Percentiles rank a stretch among this genome's conserved stretches.
Conservation (phyloP, 2,888 invertebrate genomes). For the Amphipyra berbera region DNA sequence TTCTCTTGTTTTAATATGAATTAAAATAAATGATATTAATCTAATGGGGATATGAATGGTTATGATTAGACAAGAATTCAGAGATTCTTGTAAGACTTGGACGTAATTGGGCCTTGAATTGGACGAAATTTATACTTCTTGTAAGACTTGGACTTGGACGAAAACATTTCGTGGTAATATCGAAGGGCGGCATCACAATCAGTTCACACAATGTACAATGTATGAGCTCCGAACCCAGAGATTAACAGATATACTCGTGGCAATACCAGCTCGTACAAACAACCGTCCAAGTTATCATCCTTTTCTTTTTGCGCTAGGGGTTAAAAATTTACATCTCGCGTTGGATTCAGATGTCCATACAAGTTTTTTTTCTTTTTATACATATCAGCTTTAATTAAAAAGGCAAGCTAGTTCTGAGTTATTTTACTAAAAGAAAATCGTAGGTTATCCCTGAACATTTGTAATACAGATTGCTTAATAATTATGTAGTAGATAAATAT, state of each 20-base stretch:
- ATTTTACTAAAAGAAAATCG: conserved; percentile 1
- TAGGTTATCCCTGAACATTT: not conserved
- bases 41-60: no score
- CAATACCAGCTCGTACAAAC: conserved; percentile 33
- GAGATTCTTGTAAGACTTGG: no score
- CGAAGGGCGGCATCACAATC: conserved; percentile 14
- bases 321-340: conserved; percentile 40
- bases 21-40: no score
- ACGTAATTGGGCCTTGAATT: no score
- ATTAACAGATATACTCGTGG: conserved; percentile 36
- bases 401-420: not conserved
- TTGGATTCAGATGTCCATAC: conserved; percentile 34
- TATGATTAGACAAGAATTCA: no score
- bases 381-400: conserved; percentile 23
- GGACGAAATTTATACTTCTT: no score
- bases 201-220: conserved; percentile 10
- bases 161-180: conserved; percentile 11
- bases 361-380: conserved; percentile 11
- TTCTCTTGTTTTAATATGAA: no score
- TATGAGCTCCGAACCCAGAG: conserved; percentile 16
- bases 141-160: not conserved
- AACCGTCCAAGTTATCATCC: conserved; percentile 25
- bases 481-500: no score
- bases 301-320: conserved; percentile 39
- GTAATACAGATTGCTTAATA: not conserved